Conservation (phyloP, 2,888 invertebrate genomes). For the Drosophila subsilvestris region DNA sequence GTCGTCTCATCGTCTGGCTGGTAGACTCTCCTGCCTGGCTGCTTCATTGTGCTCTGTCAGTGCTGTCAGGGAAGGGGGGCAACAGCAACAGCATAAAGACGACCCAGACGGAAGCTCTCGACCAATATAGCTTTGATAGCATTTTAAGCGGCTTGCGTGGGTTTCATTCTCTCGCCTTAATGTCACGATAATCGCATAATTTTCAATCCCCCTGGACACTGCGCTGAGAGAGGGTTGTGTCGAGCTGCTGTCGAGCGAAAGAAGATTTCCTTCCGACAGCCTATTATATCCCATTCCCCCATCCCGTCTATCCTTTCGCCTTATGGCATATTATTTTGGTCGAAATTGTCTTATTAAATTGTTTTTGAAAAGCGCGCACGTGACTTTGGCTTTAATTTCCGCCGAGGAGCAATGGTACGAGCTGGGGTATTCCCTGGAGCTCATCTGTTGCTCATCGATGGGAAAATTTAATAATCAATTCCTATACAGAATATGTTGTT, state of each 20-base stretch:
- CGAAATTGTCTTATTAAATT: slow-evolving; percentile 60
- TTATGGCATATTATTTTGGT: slow-evolving; percentile 53
- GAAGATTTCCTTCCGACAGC: slow-evolving; percentile 12
- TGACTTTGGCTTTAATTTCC: slow-evolving; percentile 53
- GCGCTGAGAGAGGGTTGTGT: slow-evolving; percentile 17
- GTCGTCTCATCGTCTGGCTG: slow-evolving; percentile 39
- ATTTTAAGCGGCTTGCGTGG: slow-evolving; percentile 68
- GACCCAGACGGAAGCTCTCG: slow-evolving; percentile 47
- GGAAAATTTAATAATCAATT: background rate
- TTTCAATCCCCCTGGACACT: slow-evolving; percentile 53
- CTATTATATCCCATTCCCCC: slow-evolving; percentile 14
- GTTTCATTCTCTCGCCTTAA: slow-evolving; percentile 53
- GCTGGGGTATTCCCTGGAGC: background rate
- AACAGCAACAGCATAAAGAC: slow-evolving; percentile 14
- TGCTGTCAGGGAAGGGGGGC: slow-evolving; percentile 3
- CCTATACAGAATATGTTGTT: background rate
- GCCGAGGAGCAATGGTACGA: background rate
- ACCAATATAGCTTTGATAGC: slow-evolving; percentile 70
- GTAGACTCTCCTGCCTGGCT: slow-evolving; percentile 29
- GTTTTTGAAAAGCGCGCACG: slow-evolving; percentile 58
- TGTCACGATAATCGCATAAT: slow-evolving; percentile 70
- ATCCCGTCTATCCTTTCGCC: slow-evolving; percentile 6
- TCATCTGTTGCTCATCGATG: background rate
- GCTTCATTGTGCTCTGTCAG: slow-evolving; percentile 42
- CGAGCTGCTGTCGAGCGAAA: slow-evolving; percentile 15